These are phyloP conservation scores for Pentamera pediparva DNA, from an alignment of 53 echinoderm and acorn worm genomes.

Conservation along the genomic window DNA sequence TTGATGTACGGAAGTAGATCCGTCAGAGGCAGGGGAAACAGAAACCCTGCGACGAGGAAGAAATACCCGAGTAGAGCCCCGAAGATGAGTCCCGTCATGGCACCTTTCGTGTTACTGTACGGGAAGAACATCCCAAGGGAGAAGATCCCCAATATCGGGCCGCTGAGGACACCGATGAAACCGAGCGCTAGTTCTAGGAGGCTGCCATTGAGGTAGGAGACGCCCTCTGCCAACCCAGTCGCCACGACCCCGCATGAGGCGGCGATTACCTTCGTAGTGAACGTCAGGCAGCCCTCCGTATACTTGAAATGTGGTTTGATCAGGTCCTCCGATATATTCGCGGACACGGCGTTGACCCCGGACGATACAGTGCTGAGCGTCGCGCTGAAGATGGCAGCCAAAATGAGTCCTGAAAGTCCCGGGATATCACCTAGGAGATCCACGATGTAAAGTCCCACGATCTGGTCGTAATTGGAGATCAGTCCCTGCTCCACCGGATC, in stretches of 20 bases:
- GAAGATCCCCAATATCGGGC: constrained; percentile 8
- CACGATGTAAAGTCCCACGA: constrained; percentile 52
- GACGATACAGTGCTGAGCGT: constrained; percentile 48
- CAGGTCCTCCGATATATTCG: constrained; percentile 21
- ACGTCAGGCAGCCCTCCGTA: not conserved
- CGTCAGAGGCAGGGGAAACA: not conserved
- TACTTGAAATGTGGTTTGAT: constrained; percentile 33
- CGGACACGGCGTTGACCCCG: constrained; percentile 22
- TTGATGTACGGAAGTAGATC: constrained; percentile 9
- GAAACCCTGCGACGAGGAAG: not conserved
- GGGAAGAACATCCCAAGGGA: constrained; percentile 27
- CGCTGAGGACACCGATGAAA: constrained; percentile 25
- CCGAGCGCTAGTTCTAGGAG: constrained; percentile 7
- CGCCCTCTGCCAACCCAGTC: not conserved
- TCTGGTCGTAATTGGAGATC: constrained; percentile 29
- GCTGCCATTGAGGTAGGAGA: constrained; percentile 4
- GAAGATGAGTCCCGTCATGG: not conserved
- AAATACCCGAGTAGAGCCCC: constrained; percentile 7
- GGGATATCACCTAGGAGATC: constrained; percentile 42
- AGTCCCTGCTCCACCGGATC: constrained; percentile 34
- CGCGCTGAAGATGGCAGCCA: constrained; percentile 64
- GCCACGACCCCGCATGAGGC: constrained; percentile 20
- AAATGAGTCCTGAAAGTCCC: constrained; percentile 55
- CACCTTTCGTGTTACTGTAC: constrained; percentile 1
- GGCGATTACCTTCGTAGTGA: constrained; percentile 15